These are phyloP conservation scores for Chlorodrepanis virens DNA, from an alignment of 2,113 vertebrate species.

Conservation along the genomic window DNA sequence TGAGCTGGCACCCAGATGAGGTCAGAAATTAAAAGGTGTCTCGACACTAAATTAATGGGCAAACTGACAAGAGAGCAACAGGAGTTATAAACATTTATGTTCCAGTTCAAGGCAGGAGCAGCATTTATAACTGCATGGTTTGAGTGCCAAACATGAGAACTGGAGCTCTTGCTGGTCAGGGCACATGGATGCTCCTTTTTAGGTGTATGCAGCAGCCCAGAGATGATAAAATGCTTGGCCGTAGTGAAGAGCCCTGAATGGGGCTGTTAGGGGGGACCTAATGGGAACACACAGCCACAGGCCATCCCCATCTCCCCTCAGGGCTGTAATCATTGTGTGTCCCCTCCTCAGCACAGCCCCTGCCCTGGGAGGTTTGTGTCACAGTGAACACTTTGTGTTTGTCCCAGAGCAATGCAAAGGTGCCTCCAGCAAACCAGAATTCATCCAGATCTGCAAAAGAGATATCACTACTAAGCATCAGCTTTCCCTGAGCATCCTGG, in stretches of 20 bases:
- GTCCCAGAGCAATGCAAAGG: background rate
- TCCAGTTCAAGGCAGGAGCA: background rate
- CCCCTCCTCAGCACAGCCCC: background rate
- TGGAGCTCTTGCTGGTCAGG: background rate
- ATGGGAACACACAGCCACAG: background rate
- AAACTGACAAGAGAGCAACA: background rate
- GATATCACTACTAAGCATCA: no score
- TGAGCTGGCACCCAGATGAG: background rate
- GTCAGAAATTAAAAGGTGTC: background rate
- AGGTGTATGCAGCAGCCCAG: background rate
- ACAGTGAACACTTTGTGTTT: background rate
- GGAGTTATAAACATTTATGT: conserved; percentile 27
- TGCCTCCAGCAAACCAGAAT: background rate
- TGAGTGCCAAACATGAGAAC: background rate
- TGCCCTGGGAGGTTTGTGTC: background rate
- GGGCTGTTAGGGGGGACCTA: background rate
- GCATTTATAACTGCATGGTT: background rate
- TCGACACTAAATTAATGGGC: background rate
- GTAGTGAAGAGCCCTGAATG: background rate
- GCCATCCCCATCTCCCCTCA: background rate
- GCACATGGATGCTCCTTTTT: background rate
- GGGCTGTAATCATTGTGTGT: background rate
- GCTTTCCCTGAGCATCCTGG: background rate
- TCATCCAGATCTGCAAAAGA: background rate
- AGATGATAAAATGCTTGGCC: background rate